Evolutionary conservation across 2,797 vertebrate genomes (phyloP).

Genomic region (Mormyrops attenuatus): DNA sequence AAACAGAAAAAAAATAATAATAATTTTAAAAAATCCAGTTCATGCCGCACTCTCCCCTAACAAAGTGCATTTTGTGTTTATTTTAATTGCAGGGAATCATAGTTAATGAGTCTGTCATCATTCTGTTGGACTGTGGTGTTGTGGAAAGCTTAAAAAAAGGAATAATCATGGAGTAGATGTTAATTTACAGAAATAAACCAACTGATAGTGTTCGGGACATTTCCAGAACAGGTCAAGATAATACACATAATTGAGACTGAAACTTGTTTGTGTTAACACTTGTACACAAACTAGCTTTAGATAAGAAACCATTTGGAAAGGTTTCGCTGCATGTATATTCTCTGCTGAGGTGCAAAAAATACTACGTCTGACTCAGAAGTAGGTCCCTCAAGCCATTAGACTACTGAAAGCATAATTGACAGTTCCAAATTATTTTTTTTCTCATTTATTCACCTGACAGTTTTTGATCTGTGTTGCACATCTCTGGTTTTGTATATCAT

Average conservation of each 20-base stretch:
- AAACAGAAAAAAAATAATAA: neutral
- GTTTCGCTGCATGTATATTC: neutral
- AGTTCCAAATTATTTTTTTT: neutral
- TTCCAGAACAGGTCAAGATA: neutral
- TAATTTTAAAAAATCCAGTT: neutral
- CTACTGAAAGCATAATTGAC: neutral
- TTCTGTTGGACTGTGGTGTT: neutral
- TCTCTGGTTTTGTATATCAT: neutral
- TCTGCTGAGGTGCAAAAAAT: neutral
- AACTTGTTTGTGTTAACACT: neutral
- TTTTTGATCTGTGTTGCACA: neutral
- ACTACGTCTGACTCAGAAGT: neutral
- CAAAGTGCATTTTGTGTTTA: neutral
- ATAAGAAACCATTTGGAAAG: neutral
- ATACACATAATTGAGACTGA: neutral
- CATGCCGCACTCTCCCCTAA: neutral
- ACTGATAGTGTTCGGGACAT: neutral
- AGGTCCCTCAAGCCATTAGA: neutral
- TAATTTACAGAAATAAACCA: neutral
- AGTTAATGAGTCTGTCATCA: neutral
- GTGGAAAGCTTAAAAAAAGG: neutral
- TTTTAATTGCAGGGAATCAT: constrained; percentile 4
- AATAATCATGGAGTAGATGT: neutral
- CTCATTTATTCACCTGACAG: neutral
- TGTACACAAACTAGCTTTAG: neutral